Base-by-base conservation (phyloP, 64 coral and sea anemone species). In the Montipora foliosa region DNA sequence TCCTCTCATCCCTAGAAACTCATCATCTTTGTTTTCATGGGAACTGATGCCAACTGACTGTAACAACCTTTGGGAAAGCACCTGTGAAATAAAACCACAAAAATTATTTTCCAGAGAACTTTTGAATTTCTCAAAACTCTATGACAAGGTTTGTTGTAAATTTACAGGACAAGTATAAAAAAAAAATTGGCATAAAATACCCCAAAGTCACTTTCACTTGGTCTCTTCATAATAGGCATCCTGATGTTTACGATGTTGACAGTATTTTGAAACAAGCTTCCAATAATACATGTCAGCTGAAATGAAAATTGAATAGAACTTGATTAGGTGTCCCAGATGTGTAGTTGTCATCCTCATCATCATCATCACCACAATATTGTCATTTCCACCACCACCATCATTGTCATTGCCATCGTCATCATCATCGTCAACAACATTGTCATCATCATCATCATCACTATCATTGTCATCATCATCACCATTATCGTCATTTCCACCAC, bases 181-280 rank as follows among this genome's bases (percentile, higher is more conserved):
- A n/a, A n/a, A 60, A 44, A 75, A 19, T 49, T 49, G 16, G 5
- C 55, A 67, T 68, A 17, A 44, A n/a, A 3, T 78, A 93, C 91
- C 79, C 74, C 60, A 25, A 37, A 17, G 70, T 61, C 12, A 74
- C 79, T 75, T 22, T 70, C 19, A 24, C 47, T 11, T 57, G 72
- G 59, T 16, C 79, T 78, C 19, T 77, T 44, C 16, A 16, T 89
- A 19, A 17, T 19, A 5, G 95, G 92, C 77, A 96, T 83, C 67
- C 59, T 88, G 72, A 99, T 94, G 80, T 93, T 91, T 2, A 99
- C 22, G 2, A 99, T 67, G 52, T 99, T 90, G 11, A 99, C 85
- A 44, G 92, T 92, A 67, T 91, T 96, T 70, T 99, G 88, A 87
- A 99, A 99, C 59, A 99, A 81, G 67, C 95, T 96, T n/a, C 98